Percentiles rank a stretch among this genome's conserved stretches.
These are phyloP conservation scores for Athene cunicularia DNA, from an alignment of 2,113 vertebrate genomes.

Conservation along the genomic window DNA sequence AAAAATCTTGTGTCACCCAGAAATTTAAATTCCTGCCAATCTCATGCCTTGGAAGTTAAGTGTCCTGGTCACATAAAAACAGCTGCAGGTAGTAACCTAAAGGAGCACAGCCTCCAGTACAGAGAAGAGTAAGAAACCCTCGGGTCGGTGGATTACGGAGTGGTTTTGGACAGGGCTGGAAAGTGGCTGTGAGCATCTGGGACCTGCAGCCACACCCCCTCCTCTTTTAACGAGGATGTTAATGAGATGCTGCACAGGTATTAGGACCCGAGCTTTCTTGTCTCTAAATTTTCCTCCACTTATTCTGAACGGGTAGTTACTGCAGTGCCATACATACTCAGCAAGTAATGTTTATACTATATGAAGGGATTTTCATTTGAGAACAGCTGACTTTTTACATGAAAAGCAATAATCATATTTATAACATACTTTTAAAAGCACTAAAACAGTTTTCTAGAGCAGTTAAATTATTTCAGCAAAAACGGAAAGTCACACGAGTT, in stretches of 20 bases:
- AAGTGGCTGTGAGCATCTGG: neutral
- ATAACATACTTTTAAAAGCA: neutral
- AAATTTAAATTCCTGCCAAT: neutral
- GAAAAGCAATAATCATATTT: neutral
- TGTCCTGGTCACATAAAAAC: neutral
- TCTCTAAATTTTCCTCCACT: neutral
- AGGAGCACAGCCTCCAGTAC: neutral
- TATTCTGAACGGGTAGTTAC: neutral
- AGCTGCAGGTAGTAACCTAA: neutral
- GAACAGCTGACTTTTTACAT: neutral
- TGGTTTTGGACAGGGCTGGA: neutral
- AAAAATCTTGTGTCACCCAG: neutral
- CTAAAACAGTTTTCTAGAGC: slow-evolving; percentile 10
- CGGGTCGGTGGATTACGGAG: neutral
- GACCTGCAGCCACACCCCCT: neutral
- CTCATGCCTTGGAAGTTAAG: neutral
- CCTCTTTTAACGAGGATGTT: accelerated
- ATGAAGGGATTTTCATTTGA: neutral
- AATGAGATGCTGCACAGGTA: neutral
- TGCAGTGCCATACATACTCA: accelerated
- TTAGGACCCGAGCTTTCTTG: neutral
- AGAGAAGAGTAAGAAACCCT: neutral
- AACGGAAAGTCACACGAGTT: neutral
- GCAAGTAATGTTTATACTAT: neutral
- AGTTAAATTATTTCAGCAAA: neutral